phyloP scores from a whole-genome alignment of 1,140 invertebrate species.

The Himalopsyche phryganea region DNA sequence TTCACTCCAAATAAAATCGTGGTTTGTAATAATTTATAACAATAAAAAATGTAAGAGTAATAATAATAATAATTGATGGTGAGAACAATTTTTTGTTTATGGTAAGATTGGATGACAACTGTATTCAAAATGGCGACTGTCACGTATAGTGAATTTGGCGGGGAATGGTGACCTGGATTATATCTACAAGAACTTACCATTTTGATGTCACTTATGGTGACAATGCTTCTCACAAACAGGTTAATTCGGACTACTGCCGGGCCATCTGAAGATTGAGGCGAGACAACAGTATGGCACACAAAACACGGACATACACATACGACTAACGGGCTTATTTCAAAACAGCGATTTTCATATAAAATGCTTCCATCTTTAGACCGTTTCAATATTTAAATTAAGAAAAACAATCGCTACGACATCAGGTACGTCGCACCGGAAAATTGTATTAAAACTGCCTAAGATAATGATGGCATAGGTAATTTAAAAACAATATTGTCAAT shows the following conservation, averaged over 20 bases:
- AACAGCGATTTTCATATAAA: too few relatives aligned
- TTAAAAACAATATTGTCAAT: too few relatives aligned
- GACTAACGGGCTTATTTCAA: too few relatives aligned
- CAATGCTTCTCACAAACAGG: slow-evolving; percentile 94
- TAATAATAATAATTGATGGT: too few relatives aligned
- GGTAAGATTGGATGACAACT: too few relatives aligned
- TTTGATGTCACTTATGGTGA: slow-evolving; percentile 97
- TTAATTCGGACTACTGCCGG: slow-evolving; percentile 91
- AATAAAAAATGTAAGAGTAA: not conserved
- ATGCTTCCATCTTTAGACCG: not conserved
- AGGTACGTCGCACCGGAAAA: too few relatives aligned
- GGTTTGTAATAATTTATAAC: not conserved
- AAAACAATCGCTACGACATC: too few relatives aligned
- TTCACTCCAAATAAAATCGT: not conserved
- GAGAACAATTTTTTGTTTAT: too few relatives aligned
- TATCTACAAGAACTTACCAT: slow-evolving; percentile 77
- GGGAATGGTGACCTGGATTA: slow-evolving; percentile 1
- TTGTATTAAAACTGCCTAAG: too few relatives aligned
- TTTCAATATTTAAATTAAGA: not conserved
- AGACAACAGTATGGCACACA: slow-evolving; percentile 32
- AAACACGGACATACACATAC: slow-evolving; percentile 30
- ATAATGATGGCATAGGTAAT: too few relatives aligned
- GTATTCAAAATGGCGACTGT: too few relatives aligned
- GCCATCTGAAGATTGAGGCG: slow-evolving; percentile 70
- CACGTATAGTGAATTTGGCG: not conserved